Conservation (phyloP, 1,140 invertebrate species). For the Lasioglossum baleicum region DNA sequence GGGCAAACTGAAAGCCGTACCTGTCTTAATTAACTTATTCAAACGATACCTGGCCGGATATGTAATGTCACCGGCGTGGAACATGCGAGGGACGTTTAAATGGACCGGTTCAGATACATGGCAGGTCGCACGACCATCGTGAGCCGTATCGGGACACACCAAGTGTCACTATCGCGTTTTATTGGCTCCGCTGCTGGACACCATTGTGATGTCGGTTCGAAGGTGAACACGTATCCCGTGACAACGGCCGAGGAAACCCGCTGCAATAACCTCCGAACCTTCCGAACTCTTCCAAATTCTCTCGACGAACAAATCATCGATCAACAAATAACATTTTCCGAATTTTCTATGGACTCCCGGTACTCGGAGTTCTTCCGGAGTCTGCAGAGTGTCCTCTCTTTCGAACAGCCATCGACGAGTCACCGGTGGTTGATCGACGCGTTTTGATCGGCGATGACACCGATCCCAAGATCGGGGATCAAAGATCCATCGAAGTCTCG, state of each 20-base stretch:
- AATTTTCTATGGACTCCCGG: too few relatives aligned
- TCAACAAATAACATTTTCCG: too few relatives aligned
- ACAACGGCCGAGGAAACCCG: background rate
- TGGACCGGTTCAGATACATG: constrained; percentile 60
- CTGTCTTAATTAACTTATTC: constrained; percentile 79
- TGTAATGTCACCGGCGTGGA: constrained; percentile 68
- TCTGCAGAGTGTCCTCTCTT: too few relatives aligned
- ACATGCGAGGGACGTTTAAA: constrained; percentile 65
- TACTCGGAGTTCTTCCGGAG: too few relatives aligned
- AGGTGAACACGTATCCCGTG: background rate
- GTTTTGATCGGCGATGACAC: constrained; percentile 33
- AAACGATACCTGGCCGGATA: constrained; percentile 72
- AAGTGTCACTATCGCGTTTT: constrained; percentile 23
- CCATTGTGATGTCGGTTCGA: background rate
- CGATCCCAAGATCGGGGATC: constrained; percentile 21
- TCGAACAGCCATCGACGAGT: background rate
- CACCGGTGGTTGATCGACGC: background rate
- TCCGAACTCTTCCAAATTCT: too few relatives aligned
- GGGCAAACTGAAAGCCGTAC: constrained; percentile 68
- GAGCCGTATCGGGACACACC: constrained; percentile 25
- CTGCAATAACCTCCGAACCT: too few relatives aligned
- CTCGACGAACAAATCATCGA: too few relatives aligned
- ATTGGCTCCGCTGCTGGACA: constrained; percentile 34
- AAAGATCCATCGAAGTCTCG: constrained; percentile 57
- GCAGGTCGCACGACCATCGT: constrained; percentile 53